Evolutionary conservation across 2,888 invertebrate genomes (phyloP).

Genomic region (Tridacna crocea): DNA sequence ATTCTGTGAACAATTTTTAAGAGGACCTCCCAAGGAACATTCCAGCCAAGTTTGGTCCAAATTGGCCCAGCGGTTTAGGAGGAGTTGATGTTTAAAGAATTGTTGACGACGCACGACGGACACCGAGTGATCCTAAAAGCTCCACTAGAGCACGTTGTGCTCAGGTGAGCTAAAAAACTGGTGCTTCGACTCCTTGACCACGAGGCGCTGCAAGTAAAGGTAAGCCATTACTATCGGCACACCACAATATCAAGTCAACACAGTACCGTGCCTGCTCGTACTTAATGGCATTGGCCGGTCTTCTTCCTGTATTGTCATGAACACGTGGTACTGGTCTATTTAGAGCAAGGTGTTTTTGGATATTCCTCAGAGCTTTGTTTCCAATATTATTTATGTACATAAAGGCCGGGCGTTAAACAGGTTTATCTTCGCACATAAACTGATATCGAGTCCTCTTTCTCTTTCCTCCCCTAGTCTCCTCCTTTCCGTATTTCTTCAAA

Average conservation of each 20-base stretch:
- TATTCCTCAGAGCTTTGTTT: background rate
- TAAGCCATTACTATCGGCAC: too few relatives aligned
- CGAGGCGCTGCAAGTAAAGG: background rate
- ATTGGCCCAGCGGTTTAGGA: too few relatives aligned
- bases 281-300: conserved; percentile 12
- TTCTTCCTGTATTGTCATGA: conserved; percentile 29
- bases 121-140: too few relatives aligned
- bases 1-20: too few relatives aligned
- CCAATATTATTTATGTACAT: background rate
- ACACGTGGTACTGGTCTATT: conserved; percentile 20
- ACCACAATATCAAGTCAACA: background rate
- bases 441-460: background rate
- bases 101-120: too few relatives aligned
- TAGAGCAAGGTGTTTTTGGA: conserved; percentile 3
- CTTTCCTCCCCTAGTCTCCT: too few relatives aligned
- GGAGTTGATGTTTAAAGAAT: too few relatives aligned
- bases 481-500: too few relatives aligned
- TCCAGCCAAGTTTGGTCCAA: too few relatives aligned
- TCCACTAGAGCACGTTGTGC: too few relatives aligned
- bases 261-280: conserved; percentile 5
- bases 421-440: background rate
- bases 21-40: too few relatives aligned
- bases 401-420: background rate
- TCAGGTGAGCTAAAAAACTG: background rate
- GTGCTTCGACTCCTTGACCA: background rate